Percentiles rank a stretch among this genome's conserved stretches.
Conservation (phyloP, 2,797 vertebrate species). For the Galaxias olidus region DNA sequence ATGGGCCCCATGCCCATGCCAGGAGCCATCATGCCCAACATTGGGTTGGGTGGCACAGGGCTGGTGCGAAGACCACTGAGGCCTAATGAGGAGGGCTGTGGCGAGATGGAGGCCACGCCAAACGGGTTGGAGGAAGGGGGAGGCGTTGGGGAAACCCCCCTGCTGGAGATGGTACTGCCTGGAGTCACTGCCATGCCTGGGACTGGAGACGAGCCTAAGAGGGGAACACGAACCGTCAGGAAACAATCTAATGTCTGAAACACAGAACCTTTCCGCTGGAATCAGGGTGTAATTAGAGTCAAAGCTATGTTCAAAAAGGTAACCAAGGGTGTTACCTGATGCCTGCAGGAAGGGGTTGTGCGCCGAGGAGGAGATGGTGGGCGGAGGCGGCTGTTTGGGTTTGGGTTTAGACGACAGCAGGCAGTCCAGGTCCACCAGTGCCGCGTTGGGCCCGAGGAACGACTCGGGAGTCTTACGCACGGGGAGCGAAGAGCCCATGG, state of each 20-base stretch:
- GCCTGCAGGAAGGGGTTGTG: constrained; percentile 84
- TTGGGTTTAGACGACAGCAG: constrained; percentile 85
- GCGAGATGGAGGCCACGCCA: constrained; percentile 79
- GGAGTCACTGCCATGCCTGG: constrained; percentile 79
- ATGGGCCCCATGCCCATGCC: constrained; percentile 66
- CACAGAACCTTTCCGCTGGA: too few relatives aligned
- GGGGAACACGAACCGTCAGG: not conserved
- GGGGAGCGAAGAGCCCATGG: constrained; percentile 75
- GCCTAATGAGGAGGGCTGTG: constrained; percentile 80
- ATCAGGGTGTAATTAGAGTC: not conserved
- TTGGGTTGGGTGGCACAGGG: constrained; percentile 78
- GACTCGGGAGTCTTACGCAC: constrained; percentile 90
- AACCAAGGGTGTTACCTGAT: constrained; percentile 62
- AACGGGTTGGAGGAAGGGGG: constrained; percentile 80
- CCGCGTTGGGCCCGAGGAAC: constrained; percentile 90
- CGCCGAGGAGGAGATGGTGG: constrained; percentile 75
- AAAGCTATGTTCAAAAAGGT: not conserved
- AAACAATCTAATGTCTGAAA: too few relatives aligned
- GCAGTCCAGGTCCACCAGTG: constrained; percentile 91
- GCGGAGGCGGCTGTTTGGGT: constrained; percentile 77
- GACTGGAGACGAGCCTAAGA: constrained; percentile 75
- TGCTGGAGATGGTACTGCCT: constrained; percentile 79
- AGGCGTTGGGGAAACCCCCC: constrained; percentile 78
- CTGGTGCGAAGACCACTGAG: constrained; percentile 78
- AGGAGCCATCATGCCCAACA: constrained; percentile 77